Base-by-base conservation (phyloP, 2,113 vertebrate genomes). In the Polyodon spathula region DNA sequence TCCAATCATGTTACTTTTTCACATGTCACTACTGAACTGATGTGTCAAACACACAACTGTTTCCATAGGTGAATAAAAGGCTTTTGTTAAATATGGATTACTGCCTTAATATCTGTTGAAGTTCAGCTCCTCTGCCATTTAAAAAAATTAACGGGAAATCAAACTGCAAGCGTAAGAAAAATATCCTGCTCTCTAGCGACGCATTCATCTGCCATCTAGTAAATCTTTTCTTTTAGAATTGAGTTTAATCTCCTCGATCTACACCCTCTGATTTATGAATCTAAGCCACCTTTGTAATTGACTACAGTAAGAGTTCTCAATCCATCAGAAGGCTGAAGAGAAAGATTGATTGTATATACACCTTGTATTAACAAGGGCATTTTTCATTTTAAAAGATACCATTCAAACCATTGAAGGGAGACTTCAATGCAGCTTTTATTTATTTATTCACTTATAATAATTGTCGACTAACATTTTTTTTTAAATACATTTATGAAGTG, bases 321-420 rank as follows among this genome's bases (percentile, higher is more conserved):
- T 50, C 48, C 14, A 6, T 12, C 12, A n/a, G 1, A 11, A n/a
- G 11, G 12, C 2, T 50, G 48, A 50, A n/a, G 48, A n/a, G 48
- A 11, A 50, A 50, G 48, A 50, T 50, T 50, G 48, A 50, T 50
- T 50, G 48, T 6, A 2, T 50, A n/a, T 50, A 11, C 6, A 5
- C 48, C 48, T 11, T 50, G 48, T 50, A 50, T 50, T 50, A 50
- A 50, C 48, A 50, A 50, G 48, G 48, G 48, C 48, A 50, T 50
- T n/a, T n/a, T 50, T 50, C 5, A 50, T 50, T 50, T 11, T 50
- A 50, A 50, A 50, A 50, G 48, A n/a, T 50, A 11, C 48, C 1
- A 14, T n/a, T 6, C 14, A 4, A 11, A 50, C 9, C 14, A 10
- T 11, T 14, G 48, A 14, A 50, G 15, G 9, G 15, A 10, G 9